Percentiles rank a stretch among this genome's conserved stretches.
These are phyloP conservation scores for Galemys pyrenaicus DNA, from an alignment of 2,113 vertebrate species.

Conservation along the genomic window DNA sequence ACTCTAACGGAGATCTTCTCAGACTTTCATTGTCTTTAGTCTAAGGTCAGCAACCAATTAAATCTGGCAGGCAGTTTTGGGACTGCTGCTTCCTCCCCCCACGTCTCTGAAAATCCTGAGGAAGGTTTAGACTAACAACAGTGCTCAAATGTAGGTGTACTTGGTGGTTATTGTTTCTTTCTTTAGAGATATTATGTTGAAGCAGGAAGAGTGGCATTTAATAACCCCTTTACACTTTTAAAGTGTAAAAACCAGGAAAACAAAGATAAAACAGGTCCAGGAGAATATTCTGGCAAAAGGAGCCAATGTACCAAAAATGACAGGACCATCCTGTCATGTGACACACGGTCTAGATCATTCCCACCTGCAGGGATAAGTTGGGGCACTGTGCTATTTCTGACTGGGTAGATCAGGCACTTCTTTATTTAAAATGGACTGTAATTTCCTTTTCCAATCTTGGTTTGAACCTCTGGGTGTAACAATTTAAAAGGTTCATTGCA, in stretches of 20 bases:
- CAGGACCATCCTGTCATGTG: neutral
- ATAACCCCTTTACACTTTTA: neutral
- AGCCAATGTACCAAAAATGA: slow-evolving; percentile 33
- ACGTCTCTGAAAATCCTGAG: neutral
- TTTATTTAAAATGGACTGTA: slow-evolving; percentile 36
- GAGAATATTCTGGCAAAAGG: slow-evolving; percentile 24
- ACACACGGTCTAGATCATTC: neutral
- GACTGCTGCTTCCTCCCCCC: neutral
- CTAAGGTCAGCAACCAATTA: neutral
- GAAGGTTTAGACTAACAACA: neutral
- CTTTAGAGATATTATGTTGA: neutral
- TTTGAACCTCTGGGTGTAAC: neutral
- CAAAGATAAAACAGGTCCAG: neutral
- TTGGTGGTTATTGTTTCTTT: neutral
- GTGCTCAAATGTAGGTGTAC: neutral
- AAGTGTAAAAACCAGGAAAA: slow-evolving; percentile 2
- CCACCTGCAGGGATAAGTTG: neutral
- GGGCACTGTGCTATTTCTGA: neutral
- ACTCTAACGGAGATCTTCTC: neutral
- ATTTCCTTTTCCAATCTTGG: slow-evolving; percentile 49
- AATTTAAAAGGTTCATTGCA: neutral
- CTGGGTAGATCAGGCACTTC: neutral
- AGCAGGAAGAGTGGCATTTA: neutral
- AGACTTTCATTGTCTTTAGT: neutral
- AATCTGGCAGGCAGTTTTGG: neutral